Conservation (phyloP, 2,797 vertebrate species). For the Kryptolebias ocellatus region DNA sequence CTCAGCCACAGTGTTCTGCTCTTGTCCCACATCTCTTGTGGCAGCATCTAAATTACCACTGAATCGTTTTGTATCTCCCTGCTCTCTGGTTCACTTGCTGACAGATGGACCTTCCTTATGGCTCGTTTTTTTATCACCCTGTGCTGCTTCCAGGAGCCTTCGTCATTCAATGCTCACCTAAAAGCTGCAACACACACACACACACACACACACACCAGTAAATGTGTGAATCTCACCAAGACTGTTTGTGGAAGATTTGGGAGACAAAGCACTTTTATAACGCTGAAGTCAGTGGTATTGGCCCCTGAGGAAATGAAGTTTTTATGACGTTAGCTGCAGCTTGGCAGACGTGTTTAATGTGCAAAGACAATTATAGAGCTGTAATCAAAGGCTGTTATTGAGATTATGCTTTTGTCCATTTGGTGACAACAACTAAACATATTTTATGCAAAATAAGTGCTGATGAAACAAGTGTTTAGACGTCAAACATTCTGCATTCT, state of each 20-base stretch:
- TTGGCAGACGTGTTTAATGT: conserved; percentile 56
- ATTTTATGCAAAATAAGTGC: conserved; percentile 11
- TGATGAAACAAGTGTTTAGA: conserved; percentile 15
- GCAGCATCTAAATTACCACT: conserved; percentile 62
- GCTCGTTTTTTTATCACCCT: conserved; percentile 67
- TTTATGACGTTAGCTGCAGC: conserved; percentile 57
- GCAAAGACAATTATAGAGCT: conserved; percentile 40
- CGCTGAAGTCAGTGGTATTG: conserved; percentile 54
- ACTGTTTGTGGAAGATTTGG: conserved; percentile 50
- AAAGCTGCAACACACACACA: conserved; percentile 40
- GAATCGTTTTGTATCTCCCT: conserved; percentile 39
- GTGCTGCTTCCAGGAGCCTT: conserved; percentile 54
- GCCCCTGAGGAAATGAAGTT: conserved; percentile 67
- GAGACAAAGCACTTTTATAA: conserved; percentile 56
- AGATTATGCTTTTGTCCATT: conserved; percentile 52
- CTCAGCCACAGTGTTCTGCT: conserved; percentile 52
- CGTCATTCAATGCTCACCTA: conserved; percentile 56
- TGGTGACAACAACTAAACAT: conserved; percentile 8
- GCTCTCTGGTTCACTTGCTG: conserved; percentile 59
- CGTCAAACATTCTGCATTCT: conserved; percentile 30
- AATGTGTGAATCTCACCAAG: conserved; percentile 60
- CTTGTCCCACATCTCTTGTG: conserved; percentile 71
- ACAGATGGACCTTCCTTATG: conserved; percentile 82
- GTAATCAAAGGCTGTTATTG: conserved; percentile 45
- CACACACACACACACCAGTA: conserved; percentile 25